A percentile compares a stretch with the other conserved stretches of the same genome.
Evolutionary conservation across 64 coral and sea anemone genomes (phyloP).

Genomic region (Stichodactyla mertensii): DNA sequence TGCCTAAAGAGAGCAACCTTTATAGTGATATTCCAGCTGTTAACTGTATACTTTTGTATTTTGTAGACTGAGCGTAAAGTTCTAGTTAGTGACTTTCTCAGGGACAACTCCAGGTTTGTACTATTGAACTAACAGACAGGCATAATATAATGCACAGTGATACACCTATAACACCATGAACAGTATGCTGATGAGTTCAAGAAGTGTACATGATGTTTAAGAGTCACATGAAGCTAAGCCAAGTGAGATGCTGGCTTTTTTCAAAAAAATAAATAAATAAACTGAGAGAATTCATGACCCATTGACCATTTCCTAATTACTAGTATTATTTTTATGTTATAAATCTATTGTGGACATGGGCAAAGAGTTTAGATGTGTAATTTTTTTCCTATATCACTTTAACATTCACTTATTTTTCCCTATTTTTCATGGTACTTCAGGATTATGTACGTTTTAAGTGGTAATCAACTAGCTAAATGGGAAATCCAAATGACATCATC

Average conservation of each 20-base stretch:
- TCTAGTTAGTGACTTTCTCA: constrained; percentile 21
- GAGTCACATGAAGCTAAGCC: too few relatives aligned
- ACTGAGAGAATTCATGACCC: too few relatives aligned
- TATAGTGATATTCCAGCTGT: not conserved
- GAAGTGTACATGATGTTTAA: too few relatives aligned
- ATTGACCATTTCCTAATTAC: too few relatives aligned
- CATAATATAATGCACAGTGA: too few relatives aligned
- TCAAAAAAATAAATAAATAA: too few relatives aligned
- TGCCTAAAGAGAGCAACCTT: not conserved
- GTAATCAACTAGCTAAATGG: constrained; percentile 54
- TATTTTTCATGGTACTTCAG: constrained; percentile 7
- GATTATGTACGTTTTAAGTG: constrained; percentile 54
- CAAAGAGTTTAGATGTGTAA: not conserved
- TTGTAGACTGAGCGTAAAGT: constrained; percentile 39
- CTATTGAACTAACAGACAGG: too few relatives aligned
- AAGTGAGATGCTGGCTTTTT: too few relatives aligned
- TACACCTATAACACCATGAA: too few relatives aligned
- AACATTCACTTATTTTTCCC: not conserved
- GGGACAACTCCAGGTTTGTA: constrained; percentile 46
- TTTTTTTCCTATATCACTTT: not conserved
- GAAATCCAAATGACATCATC: constrained; percentile 7
- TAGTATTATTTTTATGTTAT: too few relatives aligned
- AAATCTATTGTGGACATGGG: too few relatives aligned
- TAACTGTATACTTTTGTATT: not conserved
- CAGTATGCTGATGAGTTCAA: too few relatives aligned